Conservation (phyloP, 1,140 invertebrate genomes). For the Nasonia giraulti region DNA sequence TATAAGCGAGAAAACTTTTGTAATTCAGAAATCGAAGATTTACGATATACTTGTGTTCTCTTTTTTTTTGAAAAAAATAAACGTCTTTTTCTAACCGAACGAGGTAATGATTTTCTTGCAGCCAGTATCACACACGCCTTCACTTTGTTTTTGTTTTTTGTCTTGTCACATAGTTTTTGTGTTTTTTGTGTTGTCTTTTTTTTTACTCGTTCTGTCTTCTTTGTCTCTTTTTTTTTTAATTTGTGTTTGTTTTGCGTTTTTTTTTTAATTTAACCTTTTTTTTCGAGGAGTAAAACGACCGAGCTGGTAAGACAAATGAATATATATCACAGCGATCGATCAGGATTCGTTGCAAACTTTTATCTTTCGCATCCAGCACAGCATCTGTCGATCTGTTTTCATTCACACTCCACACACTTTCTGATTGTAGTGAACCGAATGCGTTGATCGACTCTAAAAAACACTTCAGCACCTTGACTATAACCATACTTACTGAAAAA, state of each 20-base stretch:
- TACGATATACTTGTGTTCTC: slow-evolving; percentile 45
- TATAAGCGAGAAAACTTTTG: slow-evolving; percentile 36
- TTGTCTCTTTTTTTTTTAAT: slow-evolving; percentile 21
- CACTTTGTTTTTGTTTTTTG: slow-evolving; percentile 47
- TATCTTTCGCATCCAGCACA: not conserved
- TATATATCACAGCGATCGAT: not conserved
- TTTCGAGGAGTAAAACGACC: not conserved
- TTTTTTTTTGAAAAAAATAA: slow-evolving; percentile 37
- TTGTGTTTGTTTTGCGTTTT: not conserved
- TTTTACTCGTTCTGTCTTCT: slow-evolving; percentile 13
- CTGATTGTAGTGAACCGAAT: not conserved
- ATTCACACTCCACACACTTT: not conserved
- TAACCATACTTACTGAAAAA: too few relatives aligned
- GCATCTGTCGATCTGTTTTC: not conserved
- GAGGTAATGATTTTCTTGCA: slow-evolving; percentile 48
- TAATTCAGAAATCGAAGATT: slow-evolving; percentile 35
- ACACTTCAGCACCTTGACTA: not conserved
- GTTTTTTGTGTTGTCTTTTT: slow-evolving; percentile 42
- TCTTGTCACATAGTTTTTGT: slow-evolving; percentile 29
- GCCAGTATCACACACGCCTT: slow-evolving; percentile 35
- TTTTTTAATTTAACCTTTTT: not conserved
- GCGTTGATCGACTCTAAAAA: too few relatives aligned
- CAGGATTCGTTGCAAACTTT: not conserved
- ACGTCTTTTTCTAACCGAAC: slow-evolving; percentile 51
- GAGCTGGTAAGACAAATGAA: not conserved